These are phyloP conservation scores for Philereme transversata DNA, from an alignment of 2,888 invertebrate genomes.

Conservation along the genomic window DNA sequence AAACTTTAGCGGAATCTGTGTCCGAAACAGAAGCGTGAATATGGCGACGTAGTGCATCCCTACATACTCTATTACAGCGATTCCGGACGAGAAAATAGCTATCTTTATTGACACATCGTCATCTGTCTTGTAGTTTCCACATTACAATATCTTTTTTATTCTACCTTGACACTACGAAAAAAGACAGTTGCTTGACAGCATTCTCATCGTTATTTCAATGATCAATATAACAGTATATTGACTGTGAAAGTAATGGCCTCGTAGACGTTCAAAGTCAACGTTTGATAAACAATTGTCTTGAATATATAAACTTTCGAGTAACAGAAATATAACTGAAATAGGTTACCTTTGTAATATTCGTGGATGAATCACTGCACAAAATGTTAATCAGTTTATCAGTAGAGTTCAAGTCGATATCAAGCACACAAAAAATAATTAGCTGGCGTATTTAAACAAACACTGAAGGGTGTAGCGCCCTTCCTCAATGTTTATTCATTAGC, in stretches of 20 bases:
- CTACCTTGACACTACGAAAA: too few species aligned
- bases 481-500: slow-evolving; percentile 48
- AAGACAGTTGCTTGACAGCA: too few species aligned
- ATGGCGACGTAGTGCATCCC: too few species aligned
- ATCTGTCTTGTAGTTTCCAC: too few species aligned
- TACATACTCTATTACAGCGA: too few species aligned
- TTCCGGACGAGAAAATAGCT: too few species aligned
- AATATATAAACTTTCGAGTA: background rate
- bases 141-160: too few species aligned
- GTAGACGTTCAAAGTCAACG: background rate
- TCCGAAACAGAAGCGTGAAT: too few species aligned
- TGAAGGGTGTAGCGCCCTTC: slow-evolving; percentile 55
- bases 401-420: slow-evolving; percentile 42
- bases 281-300: background rate
- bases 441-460: slow-evolving; percentile 39
- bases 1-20: too few species aligned
- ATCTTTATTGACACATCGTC: too few species aligned
- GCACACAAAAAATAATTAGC: slow-evolving; percentile 46
- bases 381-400: slow-evolving; percentile 20
- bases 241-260: background rate
- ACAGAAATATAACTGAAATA: background rate
- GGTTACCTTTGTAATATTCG: slow-evolving; percentile 15
- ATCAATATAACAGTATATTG: too few species aligned
- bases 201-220: too few species aligned
- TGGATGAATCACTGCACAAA: slow-evolving; percentile 14